These are phyloP conservation scores for Porites divaricata DNA, from an alignment of 92 coral and sea anemone species.

Conservation along the genomic window DNA sequence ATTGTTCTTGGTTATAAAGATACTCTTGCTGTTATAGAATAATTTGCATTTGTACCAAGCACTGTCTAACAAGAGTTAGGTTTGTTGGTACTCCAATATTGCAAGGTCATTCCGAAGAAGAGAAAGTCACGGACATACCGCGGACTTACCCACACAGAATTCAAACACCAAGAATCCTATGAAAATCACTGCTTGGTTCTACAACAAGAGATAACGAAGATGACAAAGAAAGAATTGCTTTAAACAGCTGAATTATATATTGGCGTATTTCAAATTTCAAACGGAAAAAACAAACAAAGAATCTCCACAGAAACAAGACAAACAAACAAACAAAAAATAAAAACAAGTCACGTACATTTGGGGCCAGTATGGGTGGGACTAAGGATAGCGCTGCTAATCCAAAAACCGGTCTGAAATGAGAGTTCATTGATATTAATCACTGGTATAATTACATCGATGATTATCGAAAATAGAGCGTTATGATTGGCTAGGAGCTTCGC, in stretches of 20 bases:
- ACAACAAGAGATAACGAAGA: background rate
- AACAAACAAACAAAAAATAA: background rate
- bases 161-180: constrained; percentile 87
- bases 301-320: background rate
- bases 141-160: constrained; percentile 87
- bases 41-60: too few relatives aligned
- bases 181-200: constrained; percentile 74
- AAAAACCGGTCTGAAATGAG: constrained; percentile 73
- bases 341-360: constrained; percentile 58
- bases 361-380: constrained; percentile 65
- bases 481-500: too few relatives aligned
- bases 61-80: too few relatives aligned
- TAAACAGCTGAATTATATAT: background rate
- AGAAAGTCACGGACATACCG: too few relatives aligned
- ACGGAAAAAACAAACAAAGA: too few relatives aligned
- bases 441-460: too few relatives aligned
- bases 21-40: too few relatives aligned
- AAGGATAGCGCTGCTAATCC: constrained; percentile 83
- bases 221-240: background rate
- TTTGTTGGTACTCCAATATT: too few relatives aligned
- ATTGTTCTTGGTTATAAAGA: too few relatives aligned
- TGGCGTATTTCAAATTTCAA: too few relatives aligned
- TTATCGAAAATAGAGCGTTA: too few relatives aligned
- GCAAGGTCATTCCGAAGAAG: too few relatives aligned
- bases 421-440: background rate